Evolutionary conservation across 2,888 invertebrate genomes (phyloP).

Genomic region (Drosophila anceps): DNA sequence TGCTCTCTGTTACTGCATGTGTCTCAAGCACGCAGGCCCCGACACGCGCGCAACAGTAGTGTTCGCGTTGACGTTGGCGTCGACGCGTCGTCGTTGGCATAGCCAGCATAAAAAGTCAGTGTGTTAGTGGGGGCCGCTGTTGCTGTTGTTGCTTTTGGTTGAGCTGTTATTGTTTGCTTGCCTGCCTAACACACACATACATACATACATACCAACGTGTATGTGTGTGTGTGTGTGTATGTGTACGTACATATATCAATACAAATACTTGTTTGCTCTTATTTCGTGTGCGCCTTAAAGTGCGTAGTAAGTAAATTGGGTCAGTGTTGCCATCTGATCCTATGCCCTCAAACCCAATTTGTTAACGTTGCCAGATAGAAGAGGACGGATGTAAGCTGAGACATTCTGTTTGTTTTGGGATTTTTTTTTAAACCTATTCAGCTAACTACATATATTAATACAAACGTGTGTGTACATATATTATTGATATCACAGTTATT

Average conservation of each 20-base stretch:
- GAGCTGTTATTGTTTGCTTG: constrained; percentile 33
- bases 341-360: constrained; percentile 28
- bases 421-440: not conserved
- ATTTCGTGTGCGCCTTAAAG: constrained; percentile 50
- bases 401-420: constrained; percentile 7
- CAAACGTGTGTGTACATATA: not conserved
- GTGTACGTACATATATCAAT: constrained; percentile 52
- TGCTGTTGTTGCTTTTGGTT: constrained; percentile 33
- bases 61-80: constrained; percentile 24
- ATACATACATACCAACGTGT: not conserved
- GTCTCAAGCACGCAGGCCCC: constrained; percentile 66
- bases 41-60: constrained; percentile 67
- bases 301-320: constrained; percentile 59
- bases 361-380: constrained; percentile 6
- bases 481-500: constrained; percentile 17
- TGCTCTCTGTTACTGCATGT: constrained; percentile 58
- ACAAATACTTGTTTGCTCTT: constrained; percentile 60
- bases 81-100: constrained; percentile 38
- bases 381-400: constrained; percentile 1
- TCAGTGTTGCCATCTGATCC: constrained; percentile 64
- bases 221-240: not conserved
- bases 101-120: constrained; percentile 65
- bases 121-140: constrained; percentile 63
- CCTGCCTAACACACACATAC: constrained; percentile 5
- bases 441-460: not conserved